These are phyloP conservation scores for Leptobrachium ailaonicum DNA, from an alignment of 2,113 vertebrate genomes.

Conservation along the genomic window DNA sequence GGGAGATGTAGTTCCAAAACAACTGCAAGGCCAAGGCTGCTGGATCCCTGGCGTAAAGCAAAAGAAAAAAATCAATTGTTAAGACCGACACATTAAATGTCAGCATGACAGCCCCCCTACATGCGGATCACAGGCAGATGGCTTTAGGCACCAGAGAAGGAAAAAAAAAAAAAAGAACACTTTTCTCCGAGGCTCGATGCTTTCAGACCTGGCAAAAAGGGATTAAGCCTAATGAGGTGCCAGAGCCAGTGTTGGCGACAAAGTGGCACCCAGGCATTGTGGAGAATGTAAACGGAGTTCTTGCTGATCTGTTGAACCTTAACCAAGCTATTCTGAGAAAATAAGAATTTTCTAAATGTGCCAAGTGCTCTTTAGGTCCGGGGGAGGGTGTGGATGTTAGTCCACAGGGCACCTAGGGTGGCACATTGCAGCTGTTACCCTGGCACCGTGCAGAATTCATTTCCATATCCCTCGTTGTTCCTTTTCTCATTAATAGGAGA, in stretches of 20 bases:
- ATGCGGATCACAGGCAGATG: background rate
- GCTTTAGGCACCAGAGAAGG: constrained; percentile 6
- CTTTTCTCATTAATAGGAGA: background rate
- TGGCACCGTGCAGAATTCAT: constrained; percentile 23
- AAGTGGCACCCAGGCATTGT: background rate
- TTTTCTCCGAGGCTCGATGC: constrained; percentile 17
- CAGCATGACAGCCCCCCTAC: no score
- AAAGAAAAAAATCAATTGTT: no score
- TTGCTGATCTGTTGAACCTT: constrained; percentile 25
- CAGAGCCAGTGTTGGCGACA: background rate
- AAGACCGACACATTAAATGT: no score
- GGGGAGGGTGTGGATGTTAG: background rate
- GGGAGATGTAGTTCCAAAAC: no score
- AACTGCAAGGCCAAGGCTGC: no score
- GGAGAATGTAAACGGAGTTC: background rate
- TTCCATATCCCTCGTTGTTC: background rate
- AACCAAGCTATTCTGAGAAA: background rate
- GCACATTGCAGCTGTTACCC: constrained; percentile 11
- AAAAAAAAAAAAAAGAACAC: background rate
- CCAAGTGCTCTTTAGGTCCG: no score
- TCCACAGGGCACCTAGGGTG: constrained; percentile 35
- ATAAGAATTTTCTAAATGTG: no score
- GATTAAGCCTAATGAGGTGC: background rate
- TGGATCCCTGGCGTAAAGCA: no score
- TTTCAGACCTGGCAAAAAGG: background rate